Evolutionary conservation across 1,140 invertebrate genomes (phyloP).

Genomic region (Drosophila truncata): DNA sequence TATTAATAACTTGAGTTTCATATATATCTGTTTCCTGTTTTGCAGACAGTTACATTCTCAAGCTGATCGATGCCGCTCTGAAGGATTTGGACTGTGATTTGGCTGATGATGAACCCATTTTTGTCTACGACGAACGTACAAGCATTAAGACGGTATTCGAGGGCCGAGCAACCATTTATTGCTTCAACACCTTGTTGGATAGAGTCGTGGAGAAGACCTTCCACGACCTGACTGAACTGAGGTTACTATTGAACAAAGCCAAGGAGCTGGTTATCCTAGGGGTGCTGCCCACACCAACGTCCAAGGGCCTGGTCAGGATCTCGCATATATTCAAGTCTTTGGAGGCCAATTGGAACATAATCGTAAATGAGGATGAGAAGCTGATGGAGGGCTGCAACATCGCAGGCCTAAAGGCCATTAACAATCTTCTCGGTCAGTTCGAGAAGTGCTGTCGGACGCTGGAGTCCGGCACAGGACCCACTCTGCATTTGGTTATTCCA

Average conservation of each 20-base stretch:
- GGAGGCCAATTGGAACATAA: constrained; percentile 12
- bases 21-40: not conserved
- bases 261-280: constrained; percentile 18
- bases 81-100: constrained; percentile 11
- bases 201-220: constrained; percentile 25
- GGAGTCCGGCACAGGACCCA: constrained; percentile 5
- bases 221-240: not conserved
- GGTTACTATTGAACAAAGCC: constrained; percentile 6
- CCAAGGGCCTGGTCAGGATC: constrained; percentile 7
- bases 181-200: constrained; percentile 34
- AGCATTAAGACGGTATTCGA: not conserved
- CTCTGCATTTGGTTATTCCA: constrained; percentile 38
- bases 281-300: constrained; percentile 7
- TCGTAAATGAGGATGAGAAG: constrained; percentile 1
- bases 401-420: not conserved
- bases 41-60: constrained; percentile 1
- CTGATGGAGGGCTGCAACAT: not conserved
- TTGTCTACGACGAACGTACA: constrained; percentile 13
- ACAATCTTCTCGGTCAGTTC: constrained; percentile 13
- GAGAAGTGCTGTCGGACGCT: constrained; percentile 30
- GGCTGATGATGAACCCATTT: constrained; percentile 12
- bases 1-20: too few relatives aligned
- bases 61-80: constrained; percentile 2
- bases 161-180: constrained; percentile 1
- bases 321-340: constrained; percentile 7